Evolutionary conservation across 2,113 vertebrate species (phyloP), one percentile per base, ranked within the genome.

Genomic region (Erythrocebus patas): DNA sequence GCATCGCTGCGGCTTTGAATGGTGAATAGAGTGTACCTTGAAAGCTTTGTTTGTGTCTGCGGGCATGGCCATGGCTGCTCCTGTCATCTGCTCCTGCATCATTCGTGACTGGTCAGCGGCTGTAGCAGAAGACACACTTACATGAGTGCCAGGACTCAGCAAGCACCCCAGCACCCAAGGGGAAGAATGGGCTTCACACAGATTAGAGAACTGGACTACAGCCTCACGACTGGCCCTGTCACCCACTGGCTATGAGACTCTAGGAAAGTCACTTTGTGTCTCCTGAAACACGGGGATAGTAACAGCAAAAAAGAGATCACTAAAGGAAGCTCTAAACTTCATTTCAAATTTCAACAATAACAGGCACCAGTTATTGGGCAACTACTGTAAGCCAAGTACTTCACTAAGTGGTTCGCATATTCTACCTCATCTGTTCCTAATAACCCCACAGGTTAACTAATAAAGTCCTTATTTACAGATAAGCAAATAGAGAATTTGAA

Each of bases 61-160:
- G 38, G 99, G 99, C 99, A 99, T 99, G 96, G 99, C 99, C 99
- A 99, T 99, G 84, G 99, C 99, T 48, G 99, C 99, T 23, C 99
- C 99, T 1, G 99, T 99, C 99, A 99, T 99, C 98, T 99, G 99
- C 94, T 99, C 99, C 97, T 99, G 99, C 99, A 99, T 99, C 98
- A 99, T 99, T 84, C 99, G 99, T 3, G 99, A 99, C 98, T 99
- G 99, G 98, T 99, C 99, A 30, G 99, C 99, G 92, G 99, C 99
- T 99, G 89, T 75, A 96, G 89, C 10, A 16, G 0, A 50, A 97
- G 38, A 96, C 35, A 66, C 5, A 16, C 9, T 5, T 6, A 11
- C 0, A 0, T 97, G 64, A 97, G 83, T 12, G 22, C 55, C 17
- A 13, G 55, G 45, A 80, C 40, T 82, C 59, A 6, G 64, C 32